Evolutionary conservation across 2,113 vertebrate species (phyloP).

Genomic region (Aramus guarauna): DNA sequence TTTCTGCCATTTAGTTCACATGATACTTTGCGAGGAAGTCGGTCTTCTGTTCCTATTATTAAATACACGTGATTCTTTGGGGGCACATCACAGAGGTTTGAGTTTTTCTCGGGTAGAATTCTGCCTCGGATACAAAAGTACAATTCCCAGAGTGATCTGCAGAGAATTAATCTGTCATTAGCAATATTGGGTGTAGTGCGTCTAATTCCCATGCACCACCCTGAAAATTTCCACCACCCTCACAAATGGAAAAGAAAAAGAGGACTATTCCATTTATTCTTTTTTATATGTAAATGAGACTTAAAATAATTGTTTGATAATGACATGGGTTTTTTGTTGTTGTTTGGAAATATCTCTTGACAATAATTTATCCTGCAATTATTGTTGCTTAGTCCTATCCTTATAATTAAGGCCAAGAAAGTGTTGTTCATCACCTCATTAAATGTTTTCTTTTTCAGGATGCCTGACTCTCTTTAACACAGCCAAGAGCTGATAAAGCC

Average conservation of each 20-base stretch:
- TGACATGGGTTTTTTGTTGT: slow-evolving; percentile 59
- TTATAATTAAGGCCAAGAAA: slow-evolving; percentile 73
- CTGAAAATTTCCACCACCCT: slow-evolving; percentile 67
- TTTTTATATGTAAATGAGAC: slow-evolving; percentile 74
- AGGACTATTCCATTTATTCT: slow-evolving; percentile 64
- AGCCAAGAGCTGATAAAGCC: slow-evolving; percentile 69
- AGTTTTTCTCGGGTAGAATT: slow-evolving; percentile 36
- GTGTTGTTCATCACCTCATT: slow-evolving; percentile 72
- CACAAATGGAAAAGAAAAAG: slow-evolving; percentile 54
- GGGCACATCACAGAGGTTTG: slow-evolving; percentile 24
- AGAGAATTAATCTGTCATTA: slow-evolving; percentile 67
- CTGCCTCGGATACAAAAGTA: slow-evolving; percentile 25
- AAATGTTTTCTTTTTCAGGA: slow-evolving; percentile 68
- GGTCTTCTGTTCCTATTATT: slow-evolving; percentile 13
- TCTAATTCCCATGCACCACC: slow-evolving; percentile 66
- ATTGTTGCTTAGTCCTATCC: slow-evolving; percentile 68
- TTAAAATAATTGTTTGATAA: slow-evolving; percentile 76
- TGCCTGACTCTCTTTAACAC: slow-evolving; percentile 62
- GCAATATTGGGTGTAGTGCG: slow-evolving; percentile 54
- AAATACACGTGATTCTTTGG: background rate
- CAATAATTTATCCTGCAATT: slow-evolving; percentile 74
- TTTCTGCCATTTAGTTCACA: background rate
- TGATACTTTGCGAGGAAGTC: background rate
- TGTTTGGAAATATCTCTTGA: slow-evolving; percentile 73
- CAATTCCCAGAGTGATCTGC: slow-evolving; percentile 45